These are phyloP conservation scores for Dendrocincla fuliginosa DNA, from an alignment of 2,797 vertebrate species.

Conservation along the genomic window DNA sequence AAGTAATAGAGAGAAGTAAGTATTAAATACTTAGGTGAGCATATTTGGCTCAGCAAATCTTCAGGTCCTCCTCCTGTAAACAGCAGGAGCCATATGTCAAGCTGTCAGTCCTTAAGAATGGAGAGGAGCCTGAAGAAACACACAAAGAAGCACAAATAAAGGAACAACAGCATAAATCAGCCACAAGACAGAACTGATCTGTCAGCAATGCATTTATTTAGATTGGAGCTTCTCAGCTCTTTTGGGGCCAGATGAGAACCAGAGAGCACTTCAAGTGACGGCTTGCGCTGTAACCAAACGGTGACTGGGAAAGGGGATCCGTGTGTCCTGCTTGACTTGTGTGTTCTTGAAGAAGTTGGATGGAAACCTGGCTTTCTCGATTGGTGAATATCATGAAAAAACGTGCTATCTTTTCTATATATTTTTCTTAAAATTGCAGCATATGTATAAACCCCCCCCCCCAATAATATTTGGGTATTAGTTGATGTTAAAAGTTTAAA, in stretches of 20 bases:
- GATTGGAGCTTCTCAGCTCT: neutral
- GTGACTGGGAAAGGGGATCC: neutral
- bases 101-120: neutral
- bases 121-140: neutral
- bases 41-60: constrained; percentile 39
- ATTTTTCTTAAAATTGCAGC: neutral
- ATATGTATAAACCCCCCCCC: neutral
- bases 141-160: neutral
- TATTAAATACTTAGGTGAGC: constrained; percentile 35
- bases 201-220: neutral
- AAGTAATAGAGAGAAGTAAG: neutral
- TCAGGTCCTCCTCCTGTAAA: neutral
- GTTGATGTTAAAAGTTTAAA: neutral
- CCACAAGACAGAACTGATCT: neutral
- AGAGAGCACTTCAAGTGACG: neutral
- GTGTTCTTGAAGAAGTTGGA: neutral
- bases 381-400: constrained; percentile 51
- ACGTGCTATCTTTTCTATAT: neutral
- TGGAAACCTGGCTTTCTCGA: constrained; percentile 63
- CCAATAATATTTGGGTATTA: neutral
- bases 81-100: neutral
- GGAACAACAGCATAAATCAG: neutral
- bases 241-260: neutral
- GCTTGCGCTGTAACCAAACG: accelerated
- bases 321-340: neutral